Percentiles rank a stretch among this genome's conserved stretches.
Conservation (phyloP, 2,888 invertebrate genomes). For the Phaedon cochleariae region DNA sequence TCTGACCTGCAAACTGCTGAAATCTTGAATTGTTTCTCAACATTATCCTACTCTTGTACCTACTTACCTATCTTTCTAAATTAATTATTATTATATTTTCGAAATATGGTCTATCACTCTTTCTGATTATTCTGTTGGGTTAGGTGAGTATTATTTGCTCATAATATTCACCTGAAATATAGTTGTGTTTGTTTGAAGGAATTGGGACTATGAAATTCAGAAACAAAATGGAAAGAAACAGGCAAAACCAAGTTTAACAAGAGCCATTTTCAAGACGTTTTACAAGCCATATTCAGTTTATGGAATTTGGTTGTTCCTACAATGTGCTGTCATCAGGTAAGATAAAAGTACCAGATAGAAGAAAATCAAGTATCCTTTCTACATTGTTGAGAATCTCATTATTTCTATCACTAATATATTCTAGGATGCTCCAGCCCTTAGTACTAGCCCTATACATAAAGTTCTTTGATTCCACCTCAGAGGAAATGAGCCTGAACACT, state of each 20-base stretch:
- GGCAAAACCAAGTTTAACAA: constrained; percentile 67
- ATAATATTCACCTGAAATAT: too few species aligned
- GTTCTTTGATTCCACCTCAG: constrained; percentile 64
- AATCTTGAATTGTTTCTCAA: too few species aligned
- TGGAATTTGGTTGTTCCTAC: constrained; percentile 67
- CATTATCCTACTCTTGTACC: too few species aligned
- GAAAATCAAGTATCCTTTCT: too few species aligned
- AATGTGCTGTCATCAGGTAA: constrained; percentile 69
- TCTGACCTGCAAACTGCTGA: too few species aligned
- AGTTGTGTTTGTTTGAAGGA: constrained; percentile 20
- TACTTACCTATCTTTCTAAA: too few species aligned
- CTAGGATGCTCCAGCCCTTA: constrained; percentile 71
- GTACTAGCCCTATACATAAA: constrained; percentile 70
- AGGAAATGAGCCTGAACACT: constrained; percentile 62
- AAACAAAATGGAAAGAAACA: constrained; percentile 16
- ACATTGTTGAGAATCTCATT: too few species aligned
- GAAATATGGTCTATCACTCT: too few species aligned
- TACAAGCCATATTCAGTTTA: constrained; percentile 68
- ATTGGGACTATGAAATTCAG: constrained; percentile 19
- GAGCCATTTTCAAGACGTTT: constrained; percentile 69
- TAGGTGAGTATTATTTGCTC: too few species aligned
- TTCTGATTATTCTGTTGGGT: too few species aligned
- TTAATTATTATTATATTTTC: too few species aligned
- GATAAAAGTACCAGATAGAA: too few species aligned
- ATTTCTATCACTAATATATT: neutral